Percentiles rank a stretch among this genome's conserved stretches.
phyloP scores from a whole-genome alignment of 2,113 vertebrate genomes.

The Psittacus erithacus region DNA sequence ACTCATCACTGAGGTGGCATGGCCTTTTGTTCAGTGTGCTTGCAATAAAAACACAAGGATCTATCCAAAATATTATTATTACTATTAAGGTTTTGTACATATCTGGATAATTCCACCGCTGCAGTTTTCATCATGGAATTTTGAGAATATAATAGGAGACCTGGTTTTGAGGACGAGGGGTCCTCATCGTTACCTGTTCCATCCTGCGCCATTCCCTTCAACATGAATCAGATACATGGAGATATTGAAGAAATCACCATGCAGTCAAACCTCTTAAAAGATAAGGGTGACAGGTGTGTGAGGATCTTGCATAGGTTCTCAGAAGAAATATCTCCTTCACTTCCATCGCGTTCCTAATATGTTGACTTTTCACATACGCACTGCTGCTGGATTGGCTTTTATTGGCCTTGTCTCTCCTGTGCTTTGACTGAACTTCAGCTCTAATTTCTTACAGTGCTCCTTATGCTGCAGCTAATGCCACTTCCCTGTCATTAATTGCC shows the following conservation, averaged over 20 bases:
- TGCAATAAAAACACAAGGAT: not conserved
- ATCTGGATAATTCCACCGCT: not conserved
- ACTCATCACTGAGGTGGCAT: fast-evolving
- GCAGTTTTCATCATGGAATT: not conserved
- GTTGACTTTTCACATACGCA: not conserved
- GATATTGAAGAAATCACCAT: not conserved
- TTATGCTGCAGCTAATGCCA: not conserved
- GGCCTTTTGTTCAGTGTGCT: not conserved
- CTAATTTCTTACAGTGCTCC: not conserved
- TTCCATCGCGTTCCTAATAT: not conserved
- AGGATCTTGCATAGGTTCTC: not conserved
- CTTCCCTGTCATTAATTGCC: constrained; percentile 45
- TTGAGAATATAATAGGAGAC: not conserved
- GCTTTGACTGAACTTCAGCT: constrained; percentile 30
- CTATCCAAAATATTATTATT: not conserved
- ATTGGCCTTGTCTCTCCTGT: not conserved
- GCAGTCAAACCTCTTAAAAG: not conserved
- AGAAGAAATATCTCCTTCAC: not conserved
- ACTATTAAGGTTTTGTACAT: not conserved
- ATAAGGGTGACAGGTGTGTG: not conserved
- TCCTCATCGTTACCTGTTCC: not conserved
- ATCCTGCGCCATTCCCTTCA: not conserved
- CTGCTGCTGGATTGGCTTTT: not conserved
- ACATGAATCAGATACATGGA: not conserved
- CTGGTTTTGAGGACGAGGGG: not conserved